Base-by-base conservation (phyloP, 2,113 vertebrate species). In the Neodontobutis hainanensis region DNA sequence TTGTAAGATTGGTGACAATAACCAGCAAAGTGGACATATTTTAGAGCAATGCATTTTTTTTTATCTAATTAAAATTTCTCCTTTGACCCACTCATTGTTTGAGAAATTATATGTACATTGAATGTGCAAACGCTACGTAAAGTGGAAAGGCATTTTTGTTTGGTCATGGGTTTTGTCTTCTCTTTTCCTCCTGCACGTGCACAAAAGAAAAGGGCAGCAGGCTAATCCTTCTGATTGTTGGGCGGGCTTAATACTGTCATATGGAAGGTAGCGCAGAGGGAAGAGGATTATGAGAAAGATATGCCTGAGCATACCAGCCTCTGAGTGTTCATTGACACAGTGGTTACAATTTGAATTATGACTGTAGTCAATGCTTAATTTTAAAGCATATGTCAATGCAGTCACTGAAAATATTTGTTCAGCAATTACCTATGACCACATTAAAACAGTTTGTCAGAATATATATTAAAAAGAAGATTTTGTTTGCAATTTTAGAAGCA, bases 151-250 rank as follows among this genome's bases (percentile, higher is more conserved):
- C 19, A 10, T 27, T 51, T n/a, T 51, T 12, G 2, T 51, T 12
- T 36, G 4, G 14, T 11, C 16, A 15, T 36, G 51, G 10, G 32
- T 11, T 36, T 50, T 70, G 70, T 45, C 52, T 71, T 62, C 50
- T 61, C 47, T 1, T 10, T 68, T 57, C 53, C 81, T 84, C 75
- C 59, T 49, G 58, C 50, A 44, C 65, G 8, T 35, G 62, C 71
- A 83, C 62, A 89, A 12, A 87, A 87, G 73, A 66, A 78, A 87
- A 77, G 75, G 84, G 75, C 79, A 85, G 64, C 46, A 53, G 80
- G 84, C 76, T 87, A 79, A 89, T 88, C 82, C 73, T 73, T 55
- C 60, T 77, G 69, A 78, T 80, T 86, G 78, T 83, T 73, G 72
- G 75, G 65, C 52, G 66, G 77, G 85, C 73, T 84, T 76, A 76